A percentile compares a stretch with the other conserved stretches of the same genome.
phyloP scores from a whole-genome alignment of 2,113 vertebrate species.

The Fulmarus glacialis region DNA sequence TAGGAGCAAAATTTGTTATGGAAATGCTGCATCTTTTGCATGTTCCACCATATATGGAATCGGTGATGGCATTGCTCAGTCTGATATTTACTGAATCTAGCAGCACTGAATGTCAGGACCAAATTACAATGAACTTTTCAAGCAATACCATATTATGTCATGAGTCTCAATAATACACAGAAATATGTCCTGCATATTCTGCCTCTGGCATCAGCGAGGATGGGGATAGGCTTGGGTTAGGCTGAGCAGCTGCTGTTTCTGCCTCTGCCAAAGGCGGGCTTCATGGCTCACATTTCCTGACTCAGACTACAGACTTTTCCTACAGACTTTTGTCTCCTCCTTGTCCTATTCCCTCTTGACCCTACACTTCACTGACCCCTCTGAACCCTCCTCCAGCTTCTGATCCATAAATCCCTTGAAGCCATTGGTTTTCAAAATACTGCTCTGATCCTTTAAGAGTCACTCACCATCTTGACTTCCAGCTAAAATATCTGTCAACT shows the following conservation, averaged over 20 bases:
- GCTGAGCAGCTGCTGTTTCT: neutral
- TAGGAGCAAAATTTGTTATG: neutral
- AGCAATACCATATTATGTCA: neutral
- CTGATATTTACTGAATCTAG: neutral
- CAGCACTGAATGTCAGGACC: neutral
- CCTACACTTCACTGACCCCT: neutral
- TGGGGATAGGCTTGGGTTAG: neutral
- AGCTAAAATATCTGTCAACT: neutral
- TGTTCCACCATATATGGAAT: neutral
- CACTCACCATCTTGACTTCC: neutral
- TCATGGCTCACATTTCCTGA: accelerated
- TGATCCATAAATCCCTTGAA: neutral
- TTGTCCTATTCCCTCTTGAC: neutral
- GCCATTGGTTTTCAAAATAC: neutral
- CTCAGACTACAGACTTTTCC: neutral
- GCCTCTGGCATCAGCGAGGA: neutral
- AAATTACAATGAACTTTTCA: neutral
- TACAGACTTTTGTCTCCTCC: neutral
- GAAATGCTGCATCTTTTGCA: neutral
- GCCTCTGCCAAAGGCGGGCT: neutral
- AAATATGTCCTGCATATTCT: neutral
- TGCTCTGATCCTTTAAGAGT: neutral
- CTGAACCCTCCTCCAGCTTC: neutral
- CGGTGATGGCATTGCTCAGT: neutral
- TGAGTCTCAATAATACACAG: neutral